A percentile compares a stretch with the other conserved stretches of the same genome.
Conservation (phyloP, 1,140 invertebrate species). For the Pachyrhynchus sulphureomaculatus region DNA sequence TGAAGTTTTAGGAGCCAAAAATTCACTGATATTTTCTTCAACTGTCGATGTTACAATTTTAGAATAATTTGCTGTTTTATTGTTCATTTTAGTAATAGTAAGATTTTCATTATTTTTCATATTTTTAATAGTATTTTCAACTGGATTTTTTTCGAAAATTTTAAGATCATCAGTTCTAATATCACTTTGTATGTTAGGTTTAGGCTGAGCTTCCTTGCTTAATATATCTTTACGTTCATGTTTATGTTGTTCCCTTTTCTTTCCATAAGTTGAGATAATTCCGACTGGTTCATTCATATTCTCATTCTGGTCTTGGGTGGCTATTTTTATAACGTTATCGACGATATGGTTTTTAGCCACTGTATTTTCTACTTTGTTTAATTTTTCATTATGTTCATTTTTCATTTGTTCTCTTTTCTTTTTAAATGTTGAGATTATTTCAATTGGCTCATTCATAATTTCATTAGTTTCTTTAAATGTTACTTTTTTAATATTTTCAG, state of each 20-base stretch:
- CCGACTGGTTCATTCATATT: neutral
- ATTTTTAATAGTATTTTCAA: constrained; percentile 15
- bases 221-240: constrained; percentile 7
- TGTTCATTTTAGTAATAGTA: constrained; percentile 6
- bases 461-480: constrained; percentile 5
- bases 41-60: constrained; percentile 14
- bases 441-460: too few relatives aligned
- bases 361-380: neutral
- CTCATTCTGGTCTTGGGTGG: neutral
- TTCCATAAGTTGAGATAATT: constrained; percentile 19
- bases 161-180: constrained; percentile 38
- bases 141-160: constrained; percentile 33
- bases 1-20: constrained; percentile 37
- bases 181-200: neutral
- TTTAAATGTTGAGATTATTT: too few relatives aligned
- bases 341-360: constrained; percentile 23
- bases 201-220: constrained; percentile 10
- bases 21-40: constrained; percentile 13
- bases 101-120: constrained; percentile 34
- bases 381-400: neutral
- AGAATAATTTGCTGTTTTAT: constrained; percentile 16
- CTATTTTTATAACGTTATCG: constrained; percentile 16
- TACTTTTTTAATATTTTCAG: constrained; percentile 25
- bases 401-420: too few relatives aligned
- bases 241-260: constrained; percentile 6